A percentile compares a stretch with the other conserved stretches of the same genome.
These are phyloP conservation scores for Cavia aperea DNA, from an alignment of 2,113 vertebrate species.

Conservation along the genomic window DNA sequence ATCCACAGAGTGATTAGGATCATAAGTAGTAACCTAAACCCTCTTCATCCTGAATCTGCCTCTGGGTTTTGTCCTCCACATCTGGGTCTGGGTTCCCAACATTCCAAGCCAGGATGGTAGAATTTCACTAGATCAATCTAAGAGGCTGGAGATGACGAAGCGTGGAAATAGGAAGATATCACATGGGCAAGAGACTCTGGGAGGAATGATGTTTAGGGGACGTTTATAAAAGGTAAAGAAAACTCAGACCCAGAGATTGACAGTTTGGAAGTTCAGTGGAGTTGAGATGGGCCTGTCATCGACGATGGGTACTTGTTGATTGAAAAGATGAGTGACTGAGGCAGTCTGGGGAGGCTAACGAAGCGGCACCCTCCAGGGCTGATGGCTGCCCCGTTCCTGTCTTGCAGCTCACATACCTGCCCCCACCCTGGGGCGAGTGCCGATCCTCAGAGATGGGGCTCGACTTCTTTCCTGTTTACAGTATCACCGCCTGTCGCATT, in stretches of 20 bases:
- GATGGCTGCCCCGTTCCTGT: slow-evolving; percentile 50
- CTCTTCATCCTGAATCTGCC: neutral
- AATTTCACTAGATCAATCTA: neutral
- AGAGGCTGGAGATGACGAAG: neutral
- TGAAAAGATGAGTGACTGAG: neutral
- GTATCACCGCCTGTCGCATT: slow-evolving; percentile 94
- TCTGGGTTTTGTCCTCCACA: neutral
- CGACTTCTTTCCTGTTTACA: slow-evolving; percentile 95
- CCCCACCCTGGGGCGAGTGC: slow-evolving; percentile 96
- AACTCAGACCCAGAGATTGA: neutral
- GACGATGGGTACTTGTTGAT: neutral
- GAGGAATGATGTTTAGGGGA: neutral
- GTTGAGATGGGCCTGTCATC: fast-evolving
- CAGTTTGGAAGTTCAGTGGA: neutral
- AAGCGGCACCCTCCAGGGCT: neutral
- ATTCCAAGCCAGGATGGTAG: neutral
- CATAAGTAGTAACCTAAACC: neutral
- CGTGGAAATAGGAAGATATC: neutral
- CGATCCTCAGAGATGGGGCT: slow-evolving; percentile 89
- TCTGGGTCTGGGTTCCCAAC: neutral
- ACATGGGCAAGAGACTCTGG: neutral
- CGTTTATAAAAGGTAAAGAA: neutral
- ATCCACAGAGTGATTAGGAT: neutral
- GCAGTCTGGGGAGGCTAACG: neutral
- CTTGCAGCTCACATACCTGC: slow-evolving; percentile 92